These are phyloP conservation scores for Heterotilapia buettikoferi DNA, from an alignment of 2,113 vertebrate species.

Conservation along the genomic window DNA sequence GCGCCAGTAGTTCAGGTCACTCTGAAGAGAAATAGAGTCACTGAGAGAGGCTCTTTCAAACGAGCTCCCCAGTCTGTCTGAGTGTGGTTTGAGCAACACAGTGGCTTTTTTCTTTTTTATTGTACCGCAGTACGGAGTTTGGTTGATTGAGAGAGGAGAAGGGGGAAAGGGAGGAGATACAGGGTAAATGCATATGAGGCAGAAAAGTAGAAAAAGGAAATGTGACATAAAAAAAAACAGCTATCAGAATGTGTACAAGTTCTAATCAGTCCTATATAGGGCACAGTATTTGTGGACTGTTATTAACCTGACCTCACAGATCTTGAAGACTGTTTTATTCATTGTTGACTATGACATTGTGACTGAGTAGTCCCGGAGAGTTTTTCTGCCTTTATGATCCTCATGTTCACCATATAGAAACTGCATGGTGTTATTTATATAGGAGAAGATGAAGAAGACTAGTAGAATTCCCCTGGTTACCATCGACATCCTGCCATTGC, in stretches of 20 bases:
- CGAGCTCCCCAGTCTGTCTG: constrained; percentile 27
- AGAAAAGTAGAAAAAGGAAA: neutral
- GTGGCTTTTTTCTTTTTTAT: constrained; percentile 42
- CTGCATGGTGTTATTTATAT: neutral
- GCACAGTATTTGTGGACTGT: neutral
- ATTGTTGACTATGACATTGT: neutral
- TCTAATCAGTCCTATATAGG: neutral
- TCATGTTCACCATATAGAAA: neutral
- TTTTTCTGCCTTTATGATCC: neutral
- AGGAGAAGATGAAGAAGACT: neutral
- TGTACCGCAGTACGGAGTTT: neutral
- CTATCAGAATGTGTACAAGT: neutral
- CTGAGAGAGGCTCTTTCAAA: constrained; percentile 53
- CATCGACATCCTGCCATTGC: neutral
- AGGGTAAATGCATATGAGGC: neutral
- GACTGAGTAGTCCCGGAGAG: neutral
- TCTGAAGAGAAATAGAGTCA: constrained; percentile 43
- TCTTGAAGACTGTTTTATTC: neutral
- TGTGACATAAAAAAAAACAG: neutral
- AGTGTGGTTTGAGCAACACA: constrained; percentile 48
- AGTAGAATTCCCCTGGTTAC: neutral
- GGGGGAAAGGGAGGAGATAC: neutral
- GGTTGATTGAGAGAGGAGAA: constrained; percentile 23
- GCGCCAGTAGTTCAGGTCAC: constrained; percentile 46
- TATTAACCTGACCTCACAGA: neutral